phyloP scores from a whole-genome alignment of 2,888 invertebrate species.

The Aphodius granarius region DNA sequence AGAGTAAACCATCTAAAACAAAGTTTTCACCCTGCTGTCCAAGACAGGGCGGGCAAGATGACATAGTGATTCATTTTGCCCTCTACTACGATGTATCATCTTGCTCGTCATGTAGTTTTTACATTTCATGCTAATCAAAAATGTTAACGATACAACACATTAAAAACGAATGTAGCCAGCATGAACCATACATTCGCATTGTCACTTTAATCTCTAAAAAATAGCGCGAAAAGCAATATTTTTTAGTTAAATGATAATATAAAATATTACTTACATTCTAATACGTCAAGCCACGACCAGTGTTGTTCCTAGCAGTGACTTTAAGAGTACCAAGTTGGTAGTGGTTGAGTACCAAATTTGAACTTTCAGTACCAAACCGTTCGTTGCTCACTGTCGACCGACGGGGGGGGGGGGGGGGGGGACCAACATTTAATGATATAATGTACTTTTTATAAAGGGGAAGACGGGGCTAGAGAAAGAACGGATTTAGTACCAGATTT shows the following conservation, averaged over 20 bases:
- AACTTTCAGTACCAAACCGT: too few relatives aligned
- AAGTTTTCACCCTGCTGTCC: not conserved
- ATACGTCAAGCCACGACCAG: too few relatives aligned
- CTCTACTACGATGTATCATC: not conserved
- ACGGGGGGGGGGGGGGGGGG: too few relatives aligned
- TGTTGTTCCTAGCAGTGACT: too few relatives aligned
- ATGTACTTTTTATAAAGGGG: too few relatives aligned
- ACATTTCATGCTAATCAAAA: not conserved
- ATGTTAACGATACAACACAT: not conserved
- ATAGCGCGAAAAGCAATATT: not conserved
- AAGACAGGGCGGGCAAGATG: not conserved
- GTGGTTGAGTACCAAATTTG: too few relatives aligned
- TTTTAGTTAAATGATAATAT: not conserved
- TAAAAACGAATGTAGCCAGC: not conserved
- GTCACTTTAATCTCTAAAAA: not conserved
- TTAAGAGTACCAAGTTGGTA: too few relatives aligned
- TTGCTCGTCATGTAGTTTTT: conserved; percentile 1
- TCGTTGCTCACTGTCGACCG: too few relatives aligned
- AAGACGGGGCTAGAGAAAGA: too few relatives aligned
- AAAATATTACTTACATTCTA: conserved; percentile 5
- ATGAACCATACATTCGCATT: not conserved
- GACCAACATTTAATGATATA: too few relatives aligned
- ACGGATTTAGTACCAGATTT: too few relatives aligned
- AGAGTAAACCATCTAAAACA: not conserved
- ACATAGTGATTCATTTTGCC: conserved; percentile 7